Evolutionary conservation across 2,113 vertebrate species (phyloP).

Genomic region (Cyrtonyx montezumae): DNA sequence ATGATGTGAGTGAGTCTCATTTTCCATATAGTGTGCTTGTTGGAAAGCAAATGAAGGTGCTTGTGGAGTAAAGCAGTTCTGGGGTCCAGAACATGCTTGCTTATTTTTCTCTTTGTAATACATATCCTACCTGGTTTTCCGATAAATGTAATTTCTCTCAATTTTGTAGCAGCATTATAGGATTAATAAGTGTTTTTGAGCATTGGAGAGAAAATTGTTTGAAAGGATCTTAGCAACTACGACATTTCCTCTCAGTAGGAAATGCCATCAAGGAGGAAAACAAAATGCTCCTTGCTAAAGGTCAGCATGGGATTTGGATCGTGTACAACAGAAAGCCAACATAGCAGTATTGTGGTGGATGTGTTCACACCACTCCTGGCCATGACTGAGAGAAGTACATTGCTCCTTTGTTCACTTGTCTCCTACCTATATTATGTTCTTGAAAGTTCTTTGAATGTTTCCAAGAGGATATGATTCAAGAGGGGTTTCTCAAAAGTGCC

Average conservation of each 20-base stretch:
- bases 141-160: not conserved
- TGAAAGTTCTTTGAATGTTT: not conserved
- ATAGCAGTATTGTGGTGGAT: not conserved
- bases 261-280: not conserved
- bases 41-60: not conserved
- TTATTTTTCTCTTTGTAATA: not conserved
- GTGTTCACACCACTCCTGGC: fast-evolving
- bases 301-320: not conserved
- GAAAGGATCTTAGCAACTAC: not conserved
- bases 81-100: not conserved
- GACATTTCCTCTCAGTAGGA: not conserved
- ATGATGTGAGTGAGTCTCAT: not conserved
- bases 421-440: not conserved
- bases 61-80: not conserved
- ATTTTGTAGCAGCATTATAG: not conserved
- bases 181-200: not conserved
- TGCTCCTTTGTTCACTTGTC: not conserved
- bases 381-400: fast-evolving
- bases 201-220: not conserved
- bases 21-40: not conserved
- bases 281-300: not conserved
- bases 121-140: not conserved
- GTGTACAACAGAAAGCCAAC: not conserved
- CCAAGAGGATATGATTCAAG: not conserved
- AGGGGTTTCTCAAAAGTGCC: not conserved